Evolutionary conservation across 2,888 invertebrate species (phyloP).

Genomic region (Orthonevra nobilis): DNA sequence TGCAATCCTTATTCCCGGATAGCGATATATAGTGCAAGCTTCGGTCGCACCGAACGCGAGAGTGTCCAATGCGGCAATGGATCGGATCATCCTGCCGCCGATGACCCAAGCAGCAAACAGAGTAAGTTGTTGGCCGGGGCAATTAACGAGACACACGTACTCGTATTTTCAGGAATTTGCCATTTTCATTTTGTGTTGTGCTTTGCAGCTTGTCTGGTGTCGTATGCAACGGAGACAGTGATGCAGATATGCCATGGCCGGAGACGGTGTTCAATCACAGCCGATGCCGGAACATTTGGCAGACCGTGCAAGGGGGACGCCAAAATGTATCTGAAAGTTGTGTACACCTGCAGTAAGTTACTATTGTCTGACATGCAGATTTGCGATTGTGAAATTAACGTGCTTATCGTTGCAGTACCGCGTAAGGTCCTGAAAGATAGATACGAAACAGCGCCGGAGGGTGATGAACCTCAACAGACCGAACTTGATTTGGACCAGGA

Average conservation of each 20-base stretch:
- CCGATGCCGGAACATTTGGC: slow-evolving; percentile 91
- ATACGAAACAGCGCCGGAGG: slow-evolving; percentile 89
- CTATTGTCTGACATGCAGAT: background rate
- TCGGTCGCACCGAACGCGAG: slow-evolving; percentile 93
- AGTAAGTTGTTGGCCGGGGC: slow-evolving; percentile 73
- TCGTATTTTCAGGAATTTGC: slow-evolving; percentile 16
- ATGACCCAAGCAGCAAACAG: slow-evolving; percentile 72
- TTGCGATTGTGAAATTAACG: slow-evolving; percentile 12
- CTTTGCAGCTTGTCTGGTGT: slow-evolving; percentile 89
- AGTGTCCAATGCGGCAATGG: slow-evolving; percentile 88
- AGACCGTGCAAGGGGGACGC: slow-evolving; percentile 90
- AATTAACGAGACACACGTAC: slow-evolving; percentile 30
- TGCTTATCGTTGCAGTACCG: slow-evolving; percentile 83
- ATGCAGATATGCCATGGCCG: slow-evolving; percentile 93
- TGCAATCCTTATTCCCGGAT: slow-evolving; percentile 94
- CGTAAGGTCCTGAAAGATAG: slow-evolving; percentile 90
- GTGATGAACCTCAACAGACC: slow-evolving; percentile 86
- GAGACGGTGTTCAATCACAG: slow-evolving; percentile 88
- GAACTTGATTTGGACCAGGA: slow-evolving; percentile 81
- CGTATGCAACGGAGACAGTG: slow-evolving; percentile 94
- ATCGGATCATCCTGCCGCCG: slow-evolving; percentile 70
- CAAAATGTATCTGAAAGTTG: slow-evolving; percentile 91
- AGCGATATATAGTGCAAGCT: slow-evolving; percentile 95
- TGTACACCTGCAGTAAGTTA: slow-evolving; percentile 92
- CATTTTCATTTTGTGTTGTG: slow-evolving; percentile 22